Evolutionary conservation across 2,113 vertebrate genomes (phyloP), one percentile per base, ranked within the genome.

Genomic region (Thryonomys swinderianus): DNA sequence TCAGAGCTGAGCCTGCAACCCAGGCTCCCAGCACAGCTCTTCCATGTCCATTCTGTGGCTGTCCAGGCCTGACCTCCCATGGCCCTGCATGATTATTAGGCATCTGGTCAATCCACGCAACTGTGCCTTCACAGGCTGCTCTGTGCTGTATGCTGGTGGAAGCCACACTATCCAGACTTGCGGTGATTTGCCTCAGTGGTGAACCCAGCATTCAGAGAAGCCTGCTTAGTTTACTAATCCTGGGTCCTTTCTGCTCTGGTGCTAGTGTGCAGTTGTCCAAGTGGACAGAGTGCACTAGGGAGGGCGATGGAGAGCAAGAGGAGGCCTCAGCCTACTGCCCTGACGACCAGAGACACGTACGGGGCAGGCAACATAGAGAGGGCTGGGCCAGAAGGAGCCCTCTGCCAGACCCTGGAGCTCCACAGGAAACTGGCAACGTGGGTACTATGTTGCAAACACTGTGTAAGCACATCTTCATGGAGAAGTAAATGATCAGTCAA

Each of bases 401-500:
- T 0, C 45, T 48, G 13, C 32, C 88, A 85, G 90, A 51, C 40
- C 32, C 40, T 48, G 17, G 64, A 79, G 6, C 76, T 78, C 85
- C 32, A 78, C 61, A 95, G 85, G 92, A 94, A 93, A 91, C n/a
- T 57, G 20, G n/a, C 78, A 48, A 2, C 23, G 7, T 88, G 20
- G 4, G 5, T n/a, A 42, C 69, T 90, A 17, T 81, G 66, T 59
- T 76, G 21, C 51, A 74, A 92, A 92, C 1, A 18, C 76, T 1
- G 0, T 2, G 23, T 45, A 76, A 96, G 45, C 32, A 85, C 40
- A 37, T 57, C 87, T 86, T 93, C 40, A 82, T 71, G 78, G 64
- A 62, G 93, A 94, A 96, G 87, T 90, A 92, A 95, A 69, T 61
- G 66, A 37, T 73, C 5, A 0, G 73, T 94, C 95, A 14, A 74